phyloP scores from a whole-genome alignment of 2,888 invertebrate species.

The Chydorus sphaericus region DNA sequence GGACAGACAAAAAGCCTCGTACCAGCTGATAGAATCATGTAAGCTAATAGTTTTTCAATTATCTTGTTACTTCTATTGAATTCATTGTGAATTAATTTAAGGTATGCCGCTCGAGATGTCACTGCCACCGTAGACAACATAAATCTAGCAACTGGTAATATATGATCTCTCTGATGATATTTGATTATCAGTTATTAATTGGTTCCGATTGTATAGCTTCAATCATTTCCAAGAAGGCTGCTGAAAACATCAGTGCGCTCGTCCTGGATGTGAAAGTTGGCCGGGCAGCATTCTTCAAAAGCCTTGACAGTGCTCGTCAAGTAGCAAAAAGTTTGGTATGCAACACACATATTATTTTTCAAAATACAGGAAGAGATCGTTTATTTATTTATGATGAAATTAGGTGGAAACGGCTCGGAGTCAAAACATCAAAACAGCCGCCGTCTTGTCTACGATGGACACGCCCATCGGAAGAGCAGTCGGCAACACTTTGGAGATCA shows the following conservation, averaged over 20 bases:
- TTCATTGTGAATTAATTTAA: not conserved
- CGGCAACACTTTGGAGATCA: slow-evolving; percentile 39
- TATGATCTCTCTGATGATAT: not conserved
- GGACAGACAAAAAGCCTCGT: slow-evolving; percentile 35
- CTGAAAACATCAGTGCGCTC: slow-evolving; percentile 33
- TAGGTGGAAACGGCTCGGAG: slow-evolving; percentile 25
- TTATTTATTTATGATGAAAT: too few relatives aligned
- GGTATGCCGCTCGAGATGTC: slow-evolving; percentile 33
- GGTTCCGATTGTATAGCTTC: slow-evolving; percentile 30
- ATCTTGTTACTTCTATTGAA: not conserved
- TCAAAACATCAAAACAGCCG: slow-evolving; percentile 32
- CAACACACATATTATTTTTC: slow-evolving; percentile 1
- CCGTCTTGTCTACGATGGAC: slow-evolving; percentile 36
- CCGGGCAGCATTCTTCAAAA: slow-evolving; percentile 28
- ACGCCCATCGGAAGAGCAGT: slow-evolving; percentile 33
- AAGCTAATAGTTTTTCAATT: not conserved
- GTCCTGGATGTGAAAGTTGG: slow-evolving; percentile 40
- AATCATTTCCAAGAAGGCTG: slow-evolving; percentile 40
- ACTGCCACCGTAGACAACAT: slow-evolving; percentile 35
- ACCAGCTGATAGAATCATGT: slow-evolving; percentile 37
- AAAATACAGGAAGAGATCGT: not conserved
- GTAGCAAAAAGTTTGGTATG: slow-evolving; percentile 33
- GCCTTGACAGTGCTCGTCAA: slow-evolving; percentile 27
- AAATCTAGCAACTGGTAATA: slow-evolving; percentile 33
- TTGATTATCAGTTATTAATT: not conserved